Evolutionary conservation across 2,888 invertebrate species (phyloP), one percentile per base, ranked within the genome.

Genomic region (Cyrtodaria siliqua): DNA sequence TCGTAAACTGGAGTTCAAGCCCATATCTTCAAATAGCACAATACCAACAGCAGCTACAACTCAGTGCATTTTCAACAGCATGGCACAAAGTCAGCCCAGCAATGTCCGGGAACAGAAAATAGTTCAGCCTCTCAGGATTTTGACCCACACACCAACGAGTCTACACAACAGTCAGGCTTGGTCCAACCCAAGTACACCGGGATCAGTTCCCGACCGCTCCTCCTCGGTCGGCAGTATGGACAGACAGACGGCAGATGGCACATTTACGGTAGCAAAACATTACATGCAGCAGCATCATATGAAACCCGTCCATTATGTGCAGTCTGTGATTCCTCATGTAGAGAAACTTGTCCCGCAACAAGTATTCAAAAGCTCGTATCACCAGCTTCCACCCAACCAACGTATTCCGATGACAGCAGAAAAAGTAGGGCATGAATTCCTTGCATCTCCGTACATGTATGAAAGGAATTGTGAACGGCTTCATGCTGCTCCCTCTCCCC

Each of bases 131-230:
- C 20, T 74, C 18, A 62, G 68, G 23, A 63, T 74, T n/a, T 24
- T 74, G 24, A 74, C 74, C 6, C 62, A 56, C 16, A 63, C 68
- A 20, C 38, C 74, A 44, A 44, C 38, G 27, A 63, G 53, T 47
- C 18, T 26, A 8, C 24, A 44, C 33, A 57, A 50, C 20, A 62
- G 62, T 44, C 62, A 59, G 27, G 64, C 47, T 9, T 63, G 68
- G 63, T 74, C 74, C 9, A 74, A 74, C 63, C 68, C 74, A 0
- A 74, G 68, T 50, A 74, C 74, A 9, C 74, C 74, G 4, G 63
- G 68, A 20, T 74, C 74, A 3, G 20, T 68, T 4, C 29, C 49
- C 1, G 64, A 64, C 6, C n/a, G n/a, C n/a, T 6, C 12, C n/a
- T n/a, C 26, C 0, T 44, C 20, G 23, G 3, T 20, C 8, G 14